Conservation (phyloP, 1,140 invertebrate species). For the Ostrea denselamellosa region DNA sequence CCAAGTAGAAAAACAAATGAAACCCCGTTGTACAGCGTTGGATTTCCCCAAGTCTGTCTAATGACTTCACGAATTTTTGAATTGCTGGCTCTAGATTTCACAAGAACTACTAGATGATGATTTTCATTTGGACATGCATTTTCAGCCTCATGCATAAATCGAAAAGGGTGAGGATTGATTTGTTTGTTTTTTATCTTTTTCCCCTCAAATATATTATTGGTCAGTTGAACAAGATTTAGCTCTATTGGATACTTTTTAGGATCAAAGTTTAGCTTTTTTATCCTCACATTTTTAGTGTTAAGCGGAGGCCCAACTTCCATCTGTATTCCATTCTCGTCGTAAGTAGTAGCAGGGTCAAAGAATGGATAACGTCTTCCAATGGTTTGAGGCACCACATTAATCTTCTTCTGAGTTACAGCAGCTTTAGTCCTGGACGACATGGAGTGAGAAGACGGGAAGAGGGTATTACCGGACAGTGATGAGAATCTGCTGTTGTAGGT, state of each 20-base stretch:
- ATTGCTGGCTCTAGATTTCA: slow-evolving; percentile 53
- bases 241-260: not conserved
- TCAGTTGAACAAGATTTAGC: slow-evolving; percentile 3
- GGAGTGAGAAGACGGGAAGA: not conserved
- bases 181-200: slow-evolving; percentile 22
- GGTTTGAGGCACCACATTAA: not conserved
- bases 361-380: slow-evolving; percentile 6
- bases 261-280: slow-evolving; percentile 26
- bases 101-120: slow-evolving; percentile 46
- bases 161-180: slow-evolving; percentile 47
- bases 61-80: slow-evolving; percentile 43
- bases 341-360: not conserved
- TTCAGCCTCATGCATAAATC: slow-evolving; percentile 37
- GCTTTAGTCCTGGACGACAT: not conserved
- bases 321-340: not conserved
- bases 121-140: slow-evolving; percentile 30
- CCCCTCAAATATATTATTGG: not conserved
- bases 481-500: not conserved
- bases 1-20: slow-evolving; percentile 47
- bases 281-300: not conserved
- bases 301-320: slow-evolving; percentile 15
- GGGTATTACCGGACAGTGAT: not conserved
- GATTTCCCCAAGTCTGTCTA: slow-evolving; percentile 42
- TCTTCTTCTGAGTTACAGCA: not conserved
- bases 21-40: not conserved